Evolutionary conservation across 2,113 vertebrate species (phyloP).

Genomic region (Podarcis raffonei): DNA sequence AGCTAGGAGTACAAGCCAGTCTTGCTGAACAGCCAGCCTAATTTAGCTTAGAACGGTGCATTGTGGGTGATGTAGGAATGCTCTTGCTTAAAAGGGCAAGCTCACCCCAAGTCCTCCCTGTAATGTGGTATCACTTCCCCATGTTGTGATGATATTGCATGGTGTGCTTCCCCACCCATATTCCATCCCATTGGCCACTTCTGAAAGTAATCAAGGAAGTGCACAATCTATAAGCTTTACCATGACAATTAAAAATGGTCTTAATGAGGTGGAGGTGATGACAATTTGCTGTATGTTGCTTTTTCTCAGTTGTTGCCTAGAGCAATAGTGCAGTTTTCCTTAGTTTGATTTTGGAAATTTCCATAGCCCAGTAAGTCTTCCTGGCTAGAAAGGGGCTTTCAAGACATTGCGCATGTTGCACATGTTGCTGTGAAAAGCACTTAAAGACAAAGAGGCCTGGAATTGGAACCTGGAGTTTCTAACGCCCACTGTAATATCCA

Average conservation of each 20-base stretch:
- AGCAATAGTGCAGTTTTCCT: neutral
- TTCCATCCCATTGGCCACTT: neutral
- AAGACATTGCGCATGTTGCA: neutral
- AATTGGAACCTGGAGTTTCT: neutral
- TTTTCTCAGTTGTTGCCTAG: neutral
- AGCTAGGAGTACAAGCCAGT: neutral
- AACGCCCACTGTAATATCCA: neutral
- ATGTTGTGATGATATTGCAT: neutral
- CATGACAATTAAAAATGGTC: neutral
- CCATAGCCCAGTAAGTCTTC: neutral
- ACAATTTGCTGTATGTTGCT: neutral
- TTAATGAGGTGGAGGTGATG: neutral
- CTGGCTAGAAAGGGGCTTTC: neutral
- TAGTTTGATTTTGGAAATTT: neutral
- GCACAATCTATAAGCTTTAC: neutral
- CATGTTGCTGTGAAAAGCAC: neutral
- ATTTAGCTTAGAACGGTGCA: too few relatives aligned
- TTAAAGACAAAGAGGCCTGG: neutral
- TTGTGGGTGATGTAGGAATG: neutral
- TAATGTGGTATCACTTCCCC: neutral
- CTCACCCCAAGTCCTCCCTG: neutral
- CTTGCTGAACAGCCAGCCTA: neutral
- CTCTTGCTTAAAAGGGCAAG: neutral
- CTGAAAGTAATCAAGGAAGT: neutral
- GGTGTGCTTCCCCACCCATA: neutral